Evolutionary conservation across 2,888 invertebrate species (phyloP).

Genomic region (Entomobrya proxima): DNA sequence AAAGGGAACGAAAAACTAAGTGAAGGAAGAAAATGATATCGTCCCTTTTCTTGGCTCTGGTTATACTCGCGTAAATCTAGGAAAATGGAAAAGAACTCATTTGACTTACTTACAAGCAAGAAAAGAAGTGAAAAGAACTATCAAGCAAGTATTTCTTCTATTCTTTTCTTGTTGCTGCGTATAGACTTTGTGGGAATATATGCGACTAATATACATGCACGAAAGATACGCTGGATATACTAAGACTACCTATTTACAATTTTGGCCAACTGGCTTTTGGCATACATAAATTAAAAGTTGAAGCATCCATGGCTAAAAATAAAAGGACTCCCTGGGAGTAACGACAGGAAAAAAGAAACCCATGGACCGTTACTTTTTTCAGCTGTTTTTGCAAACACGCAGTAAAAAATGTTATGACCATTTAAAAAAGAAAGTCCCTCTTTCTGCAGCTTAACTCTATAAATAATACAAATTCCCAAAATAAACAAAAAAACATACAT

Average conservation of each 20-base stretch:
- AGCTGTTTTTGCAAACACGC: neutral
- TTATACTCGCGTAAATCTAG: constrained; percentile 29
- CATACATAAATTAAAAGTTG: constrained; percentile 54
- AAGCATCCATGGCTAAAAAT: constrained; percentile 30
- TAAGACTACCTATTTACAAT: neutral
- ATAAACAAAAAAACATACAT: neutral
- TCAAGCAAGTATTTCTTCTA: neutral
- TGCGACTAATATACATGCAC: neutral
- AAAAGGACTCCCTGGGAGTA: constrained; percentile 1
- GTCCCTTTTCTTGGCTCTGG: constrained; percentile 41
- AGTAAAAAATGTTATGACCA: neutral
- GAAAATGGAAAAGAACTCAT: constrained; percentile 4
- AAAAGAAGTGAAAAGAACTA: constrained; percentile 6
- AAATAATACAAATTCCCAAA: neutral
- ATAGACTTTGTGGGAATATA: neutral
- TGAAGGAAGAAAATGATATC: constrained; percentile 28
- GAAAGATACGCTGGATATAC: neutral
- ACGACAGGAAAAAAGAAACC: constrained; percentile 24
- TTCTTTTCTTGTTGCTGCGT: neutral
- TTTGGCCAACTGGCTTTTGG: constrained; percentile 60
- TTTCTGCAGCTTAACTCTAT: no score
- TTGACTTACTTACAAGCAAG: constrained; percentile 12
- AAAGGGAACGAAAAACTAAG: constrained; percentile 22
- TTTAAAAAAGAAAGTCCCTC: neutral
- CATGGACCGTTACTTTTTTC: neutral